Evolutionary conservation across 2,888 invertebrate species (phyloP), one percentile per base, ranked within the genome.

Genomic region (Eubasilissa splendida): DNA sequence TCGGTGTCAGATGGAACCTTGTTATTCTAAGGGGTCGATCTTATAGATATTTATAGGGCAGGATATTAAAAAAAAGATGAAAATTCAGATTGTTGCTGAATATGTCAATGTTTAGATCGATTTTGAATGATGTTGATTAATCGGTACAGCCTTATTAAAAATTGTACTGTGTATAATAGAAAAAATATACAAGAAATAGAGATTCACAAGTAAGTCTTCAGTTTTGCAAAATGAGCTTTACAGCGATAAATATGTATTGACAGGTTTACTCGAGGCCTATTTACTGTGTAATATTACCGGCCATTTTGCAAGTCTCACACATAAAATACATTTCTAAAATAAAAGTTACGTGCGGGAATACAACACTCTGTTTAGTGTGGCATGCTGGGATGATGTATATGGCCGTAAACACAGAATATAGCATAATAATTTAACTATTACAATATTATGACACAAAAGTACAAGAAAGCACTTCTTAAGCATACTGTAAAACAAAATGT

Each of bases 381-480:
- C 75, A 75, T 75, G 75, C 75, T 14, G 14, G 73, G 75, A 52
- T 75, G 60, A 31, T 60, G 75, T 42, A 42, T 31, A n/a, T 59
- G 53, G 50, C 11, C 33, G 12, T 31, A 73, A 56, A 75, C 60
- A 75, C 75, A 42, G 60, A 75, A n/a, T n/a, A 71, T 71, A 33
- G 71, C 52, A 14, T 31, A 33, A 1, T 10, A 7, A 56, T 58
- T 56, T 73, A 31, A 58, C 53, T 52, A 68, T 14, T 12, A 50
- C 54, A 54, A 53, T 22, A 71, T 53, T 56, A 58, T 73, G 71
- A 73, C 71, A 58, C 42, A n/a, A 31, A 73, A 73, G 71, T 75
- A 75, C 75, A 52, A 60, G 52, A 75, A 60, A 75, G 75, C 75
- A 60, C 75, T 75, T 60, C 22, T 75, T 60, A 75, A 75, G 75